Evolutionary conservation across 1,140 invertebrate species (phyloP), one percentile per base, ranked within the genome.

Genomic region (Hylyphantes graminicola): DNA sequence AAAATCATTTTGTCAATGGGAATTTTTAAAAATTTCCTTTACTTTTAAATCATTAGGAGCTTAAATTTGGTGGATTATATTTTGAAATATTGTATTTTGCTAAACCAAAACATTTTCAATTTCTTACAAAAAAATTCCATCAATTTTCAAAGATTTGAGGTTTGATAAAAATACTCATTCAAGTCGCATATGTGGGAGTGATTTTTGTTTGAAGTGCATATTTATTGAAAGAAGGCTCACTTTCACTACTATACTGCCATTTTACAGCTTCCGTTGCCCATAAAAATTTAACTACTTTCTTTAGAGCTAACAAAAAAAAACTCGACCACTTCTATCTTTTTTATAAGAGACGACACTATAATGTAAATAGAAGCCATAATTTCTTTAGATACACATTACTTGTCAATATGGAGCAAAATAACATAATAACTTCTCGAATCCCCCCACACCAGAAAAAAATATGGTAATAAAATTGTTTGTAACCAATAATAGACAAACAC

Each of bases 401-500:
- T 70, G 67, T 54, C 67, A 70, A 70, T 70, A 70, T 15, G 5
- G 35, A 19, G n/a, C 48, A 70, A 54, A 70, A 54, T 9, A n/a
- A 51, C 50, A 70, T 70, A n/a, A n/a, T n/a, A n/a, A 70, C n/a
- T 51, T 53, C 11, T 70, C 48, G 51, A 70, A 53, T 70, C 48
- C 50, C 51, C 9, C 67, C 15, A 70, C 67, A 70, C 35, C 35
- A 35, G 35, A 70, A 51, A 70, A 21, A 53, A 51, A 70, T 53
- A 48, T 51, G 54, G 67, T 70, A 51, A 70, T 70, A 70, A 70
- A 70, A 70, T 7, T 51, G 48, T 53, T 53, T 70, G 67, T 70
- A 7, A 15, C 12, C 67, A 17, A 51, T 35, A 70, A 12, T 70
- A 51, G 50, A 53, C 6, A 9, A 54, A 35, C 35, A 35, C 50